Conservation (phyloP, 2,113 vertebrate genomes). For the Urocolius indicus region DNA sequence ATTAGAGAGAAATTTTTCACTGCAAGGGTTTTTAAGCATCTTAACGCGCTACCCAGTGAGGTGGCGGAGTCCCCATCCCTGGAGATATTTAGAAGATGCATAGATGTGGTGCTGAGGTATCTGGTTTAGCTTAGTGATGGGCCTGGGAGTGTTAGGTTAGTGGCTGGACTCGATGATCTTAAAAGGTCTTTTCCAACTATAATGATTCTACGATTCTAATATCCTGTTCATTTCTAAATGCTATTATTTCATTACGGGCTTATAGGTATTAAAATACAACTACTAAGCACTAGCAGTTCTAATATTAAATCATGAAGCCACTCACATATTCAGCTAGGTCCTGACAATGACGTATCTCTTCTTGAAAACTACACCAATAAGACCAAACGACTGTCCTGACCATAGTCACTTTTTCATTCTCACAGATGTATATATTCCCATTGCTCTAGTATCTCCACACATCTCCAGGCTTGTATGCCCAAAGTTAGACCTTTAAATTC, state of each 20-base stretch:
- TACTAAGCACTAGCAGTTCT: not conserved
- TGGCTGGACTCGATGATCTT: too few relatives aligned
- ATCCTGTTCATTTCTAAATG: not conserved
- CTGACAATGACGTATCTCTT: not conserved
- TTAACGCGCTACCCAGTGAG: too few relatives aligned
- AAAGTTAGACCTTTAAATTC: not conserved
- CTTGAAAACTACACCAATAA: not conserved
- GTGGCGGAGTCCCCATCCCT: too few relatives aligned
- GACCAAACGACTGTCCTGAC: not conserved
- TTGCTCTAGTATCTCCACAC: not conserved
- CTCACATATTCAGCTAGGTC: not conserved
- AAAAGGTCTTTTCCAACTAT: too few relatives aligned
- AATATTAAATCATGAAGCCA: not conserved
- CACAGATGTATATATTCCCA: not conserved
- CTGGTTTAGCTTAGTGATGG: too few relatives aligned
- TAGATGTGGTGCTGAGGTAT: too few relatives aligned
- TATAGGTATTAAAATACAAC: not conserved
- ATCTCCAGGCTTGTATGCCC: not conserved
- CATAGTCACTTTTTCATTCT: not conserved
- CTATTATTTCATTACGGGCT: not conserved
- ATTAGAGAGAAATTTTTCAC: too few relatives aligned
- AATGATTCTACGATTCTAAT: too few relatives aligned
- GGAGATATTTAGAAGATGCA: too few relatives aligned
- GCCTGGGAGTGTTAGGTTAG: too few relatives aligned
- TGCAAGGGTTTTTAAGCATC: too few relatives aligned